Base-by-base conservation (phyloP, 2,888 invertebrate species). In the Bimastos eiseni region DNA sequence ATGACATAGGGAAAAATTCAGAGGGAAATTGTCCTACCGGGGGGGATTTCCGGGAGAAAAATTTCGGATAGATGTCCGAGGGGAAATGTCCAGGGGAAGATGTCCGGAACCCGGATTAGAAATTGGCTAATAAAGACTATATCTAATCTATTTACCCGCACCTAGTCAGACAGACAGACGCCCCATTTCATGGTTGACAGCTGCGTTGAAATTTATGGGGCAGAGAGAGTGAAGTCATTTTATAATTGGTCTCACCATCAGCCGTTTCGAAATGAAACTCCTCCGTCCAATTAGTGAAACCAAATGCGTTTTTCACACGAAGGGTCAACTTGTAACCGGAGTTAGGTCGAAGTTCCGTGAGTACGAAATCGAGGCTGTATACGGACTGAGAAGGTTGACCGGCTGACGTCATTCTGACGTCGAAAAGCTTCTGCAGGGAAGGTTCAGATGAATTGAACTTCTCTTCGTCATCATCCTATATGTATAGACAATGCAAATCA, bases 261-360 rank as follows among this genome's bases (percentile, higher is more conserved):
- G 83, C 83, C 24, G 90, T 90, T 34, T 37, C 34, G 37, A 90
- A 90, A 33, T 33, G 70, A 38, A 90, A 38, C 36, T 70, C 83
- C n/a, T 34, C 41, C n/a, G 83, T 90, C 90, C 90, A 90, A 17
- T 70, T 70, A 11, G 83, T 83, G 83, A 90, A 90, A 33, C 90
- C 90, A 83, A 90, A 90, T 21, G 83, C 90, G 24, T 90, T 90
- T n/a, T 37, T 37, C 24, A 83, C 70, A n/a, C 90, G 70, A 33
- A 90, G 24, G 36, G 70, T 24, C 34, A 90, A 41, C 83, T 83
- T 38, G 84, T 90, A 90, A 49, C 38, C 83, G 6, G 83, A 83
- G 21, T 83, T 38, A 38, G 90, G 90, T 33, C n/a, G 38, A 70
- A 90, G 90, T 34, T 90, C 83, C 36, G n/a, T 70, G 30, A 90